A percentile compares a stretch with the other conserved stretches of the same genome.
Evolutionary conservation across 2,797 vertebrate genomes (phyloP).

Genomic region (Pempheris klunzingeri): DNA sequence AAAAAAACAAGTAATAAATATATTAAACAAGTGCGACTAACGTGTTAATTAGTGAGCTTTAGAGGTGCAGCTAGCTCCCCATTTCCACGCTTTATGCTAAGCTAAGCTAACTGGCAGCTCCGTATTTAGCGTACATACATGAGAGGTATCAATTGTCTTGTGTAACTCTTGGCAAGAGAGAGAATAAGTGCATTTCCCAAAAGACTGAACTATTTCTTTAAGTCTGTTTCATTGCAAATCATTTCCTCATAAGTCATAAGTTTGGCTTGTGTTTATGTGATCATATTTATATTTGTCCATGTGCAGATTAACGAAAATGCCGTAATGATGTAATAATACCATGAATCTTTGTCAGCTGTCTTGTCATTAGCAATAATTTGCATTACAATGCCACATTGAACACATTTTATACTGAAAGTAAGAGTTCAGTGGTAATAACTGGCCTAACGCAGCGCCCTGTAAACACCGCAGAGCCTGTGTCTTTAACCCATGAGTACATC

Average conservation of each 20-base stretch:
- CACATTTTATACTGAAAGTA: conserved; percentile 20
- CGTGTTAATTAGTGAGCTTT: background rate
- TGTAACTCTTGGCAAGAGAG: background rate
- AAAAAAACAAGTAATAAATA: too few species aligned
- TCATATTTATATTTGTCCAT: conserved; percentile 13
- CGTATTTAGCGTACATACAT: background rate
- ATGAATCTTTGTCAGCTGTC: conserved; percentile 4
- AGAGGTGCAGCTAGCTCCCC: background rate
- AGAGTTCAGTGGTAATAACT: conserved; percentile 32
- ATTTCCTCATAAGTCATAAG: conserved; percentile 57
- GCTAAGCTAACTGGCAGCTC: background rate
- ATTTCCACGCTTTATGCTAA: conserved; percentile 3
- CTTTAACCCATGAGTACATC: conserved; percentile 71
- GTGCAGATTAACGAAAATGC: too few species aligned
- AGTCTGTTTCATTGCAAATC: conserved; percentile 48
- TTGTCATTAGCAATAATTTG: conserved; percentile 32
- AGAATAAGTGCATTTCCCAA: background rate
- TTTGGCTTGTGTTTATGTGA: conserved; percentile 28
- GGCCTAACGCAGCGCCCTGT: conserved; percentile 30
- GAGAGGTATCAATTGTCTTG: background rate
- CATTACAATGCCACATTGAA: conserved; percentile 30
- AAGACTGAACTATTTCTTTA: conserved; percentile 34
- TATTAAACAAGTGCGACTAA: background rate
- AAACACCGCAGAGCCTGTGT: conserved; percentile 37
- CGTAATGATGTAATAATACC: conserved; percentile 10